These are phyloP conservation scores for Crossocerus cetratus DNA, from an alignment of 2,888 invertebrate genomes.

Conservation along the genomic window DNA sequence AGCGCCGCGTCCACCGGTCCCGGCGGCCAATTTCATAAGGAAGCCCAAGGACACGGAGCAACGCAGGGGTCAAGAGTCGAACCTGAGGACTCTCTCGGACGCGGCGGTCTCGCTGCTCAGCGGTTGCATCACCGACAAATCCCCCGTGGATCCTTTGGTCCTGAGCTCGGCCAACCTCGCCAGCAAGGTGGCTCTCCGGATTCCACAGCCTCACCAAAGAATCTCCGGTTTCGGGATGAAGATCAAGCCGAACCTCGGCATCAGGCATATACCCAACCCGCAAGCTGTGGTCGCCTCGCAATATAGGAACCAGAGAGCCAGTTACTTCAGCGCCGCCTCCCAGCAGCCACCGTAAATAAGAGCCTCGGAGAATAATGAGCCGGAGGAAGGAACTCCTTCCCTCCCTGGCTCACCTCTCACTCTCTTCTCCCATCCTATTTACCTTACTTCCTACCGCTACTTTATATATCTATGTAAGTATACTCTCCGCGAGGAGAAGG, in stretches of 20 bases:
- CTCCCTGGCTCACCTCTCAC: conserved; percentile 2
- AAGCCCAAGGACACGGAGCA: conserved; percentile 59
- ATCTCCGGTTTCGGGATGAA: conserved; percentile 70
- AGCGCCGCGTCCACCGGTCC: conserved; percentile 23
- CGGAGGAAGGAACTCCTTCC: background rate
- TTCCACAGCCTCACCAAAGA: conserved; percentile 71
- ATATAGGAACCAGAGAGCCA: conserved; percentile 68
- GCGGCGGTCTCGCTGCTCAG: conserved; percentile 68
- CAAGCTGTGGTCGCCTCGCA: conserved; percentile 75
- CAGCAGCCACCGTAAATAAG: conserved; percentile 64
- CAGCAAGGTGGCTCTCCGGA: conserved; percentile 67
- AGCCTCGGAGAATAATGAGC: background rate
- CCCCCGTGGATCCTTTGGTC: conserved; percentile 36
- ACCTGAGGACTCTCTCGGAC: conserved; percentile 67
- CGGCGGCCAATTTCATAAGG: conserved; percentile 26
- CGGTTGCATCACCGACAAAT: conserved; percentile 50
- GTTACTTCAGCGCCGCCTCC: conserved; percentile 58
- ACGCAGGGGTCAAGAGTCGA: conserved; percentile 64
- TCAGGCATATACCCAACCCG: conserved; percentile 76
- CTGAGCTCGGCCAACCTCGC: conserved; percentile 38
- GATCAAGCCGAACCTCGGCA: conserved; percentile 74
- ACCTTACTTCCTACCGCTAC: conserved; percentile 6
- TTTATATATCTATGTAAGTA: conserved; percentile 10
- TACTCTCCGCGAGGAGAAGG: conserved; percentile 21
- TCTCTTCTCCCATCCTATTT: conserved; percentile 16